Base-by-base conservation (phyloP, 2,888 invertebrate species). In the Tachina lurida region DNA sequence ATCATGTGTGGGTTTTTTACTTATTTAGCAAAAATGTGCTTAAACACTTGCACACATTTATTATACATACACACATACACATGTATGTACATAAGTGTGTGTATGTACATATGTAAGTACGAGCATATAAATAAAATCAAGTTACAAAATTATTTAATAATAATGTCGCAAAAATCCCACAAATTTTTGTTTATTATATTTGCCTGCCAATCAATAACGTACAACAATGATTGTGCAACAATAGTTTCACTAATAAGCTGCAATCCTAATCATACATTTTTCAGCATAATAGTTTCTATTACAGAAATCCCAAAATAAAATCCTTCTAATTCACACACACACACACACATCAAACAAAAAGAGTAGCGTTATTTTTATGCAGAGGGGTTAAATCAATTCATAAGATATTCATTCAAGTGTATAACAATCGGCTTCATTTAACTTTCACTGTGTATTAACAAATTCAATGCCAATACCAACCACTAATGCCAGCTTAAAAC, bases 351-450 rank as follows among this genome's bases (percentile, higher is more conserved):
- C 75, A 85, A 63, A 73, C 65, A 47, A 65, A 75, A 70, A 3
- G 1, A 13, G 31, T 31, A 54, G 39, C 7, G 5, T 47, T 71
- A 1, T 41, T 58, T 67, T 43, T 47, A 22, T 5, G 56, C 7
- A 41, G 78, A 74, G 81, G 79, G 83, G 54, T 86, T 54, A 80
- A 83, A 86, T 86, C 83, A 76, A 86, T 85, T 78, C 77, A 19
- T 63, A 65, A 45, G 68, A 70, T 79, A 86, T 54, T 67, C 85
- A 81, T 78, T 85, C 75, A 78, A 76, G 65, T 76, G 86, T 82
- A 60, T 73, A 86, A 86, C 83, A 86, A 86, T 86, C 83, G 49
- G 78, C 83, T 83, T 86, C 79, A 83, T 86, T 86, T 86, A 79
- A 83, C 86, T 83, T 83, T 86, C 83, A 73, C 73, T 73, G 47